Conservation (phyloP, 2,888 invertebrate species). For the Paralinhomoeus sp. region DNA sequence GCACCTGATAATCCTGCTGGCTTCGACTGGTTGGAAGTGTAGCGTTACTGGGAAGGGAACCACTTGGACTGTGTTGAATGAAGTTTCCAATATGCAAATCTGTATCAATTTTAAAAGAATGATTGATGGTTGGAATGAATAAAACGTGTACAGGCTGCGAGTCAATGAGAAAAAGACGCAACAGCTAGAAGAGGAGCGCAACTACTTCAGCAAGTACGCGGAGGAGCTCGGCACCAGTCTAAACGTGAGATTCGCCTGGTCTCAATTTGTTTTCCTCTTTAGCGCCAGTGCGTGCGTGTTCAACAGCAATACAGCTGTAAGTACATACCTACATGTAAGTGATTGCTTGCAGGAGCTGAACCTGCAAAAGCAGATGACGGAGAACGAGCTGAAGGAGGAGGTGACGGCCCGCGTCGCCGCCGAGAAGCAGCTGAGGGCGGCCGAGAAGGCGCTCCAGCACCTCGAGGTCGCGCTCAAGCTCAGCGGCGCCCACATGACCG, state of each 20-base stretch:
- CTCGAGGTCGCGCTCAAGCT: slow-evolving; percentile 28
- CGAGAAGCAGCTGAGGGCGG: slow-evolving; percentile 25
- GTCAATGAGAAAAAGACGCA: slow-evolving; percentile 25
- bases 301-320: too few relatives aligned
- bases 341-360: slow-evolving; percentile 24
- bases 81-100: too few relatives aligned
- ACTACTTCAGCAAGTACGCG: slow-evolving; percentile 28
- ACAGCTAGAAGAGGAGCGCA: slow-evolving; percentile 29
- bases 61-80: too few relatives aligned
- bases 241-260: slow-evolving; percentile 16
- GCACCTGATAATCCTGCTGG: background rate
- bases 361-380: slow-evolving; percentile 25
- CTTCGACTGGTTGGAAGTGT: too few relatives aligned
- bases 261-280: too few relatives aligned
- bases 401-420: slow-evolving; percentile 29
- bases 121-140: slow-evolving; percentile 5
- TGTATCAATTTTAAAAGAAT: too few relatives aligned
- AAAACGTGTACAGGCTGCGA: slow-evolving; percentile 16
- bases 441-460: slow-evolving; percentile 26
- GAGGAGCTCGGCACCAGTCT: slow-evolving; percentile 27
- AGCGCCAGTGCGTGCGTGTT: too few relatives aligned
- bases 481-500: slow-evolving; percentile 20
- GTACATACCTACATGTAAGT: too few relatives aligned
- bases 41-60: too few relatives aligned
- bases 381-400: slow-evolving; percentile 28